Evolutionary conservation across 2,797 vertebrate genomes (phyloP).

Genomic region (Astyanax mexicanus): DNA sequence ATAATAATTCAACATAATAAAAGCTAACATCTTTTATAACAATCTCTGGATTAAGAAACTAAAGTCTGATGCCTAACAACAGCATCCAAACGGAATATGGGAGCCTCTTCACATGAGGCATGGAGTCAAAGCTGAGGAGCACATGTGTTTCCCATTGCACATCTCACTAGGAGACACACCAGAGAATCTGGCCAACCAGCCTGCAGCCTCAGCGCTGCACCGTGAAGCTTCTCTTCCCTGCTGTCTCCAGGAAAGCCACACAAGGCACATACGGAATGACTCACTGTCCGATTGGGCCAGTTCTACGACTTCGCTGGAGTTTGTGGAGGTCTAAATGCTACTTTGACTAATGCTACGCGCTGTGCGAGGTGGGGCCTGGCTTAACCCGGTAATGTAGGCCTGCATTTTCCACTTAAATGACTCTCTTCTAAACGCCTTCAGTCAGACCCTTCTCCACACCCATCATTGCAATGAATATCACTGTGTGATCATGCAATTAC

Average conservation of each 20-base stretch:
- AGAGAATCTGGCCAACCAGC: slow-evolving; percentile 49
- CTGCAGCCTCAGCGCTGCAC: slow-evolving; percentile 15
- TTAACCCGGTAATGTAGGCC: slow-evolving; percentile 23
- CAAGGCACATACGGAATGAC: slow-evolving; percentile 5
- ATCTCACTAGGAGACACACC: slow-evolving; percentile 53
- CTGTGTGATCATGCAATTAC: slow-evolving; percentile 22
- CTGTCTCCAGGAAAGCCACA: slow-evolving; percentile 8
- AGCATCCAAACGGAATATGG: slow-evolving; percentile 40
- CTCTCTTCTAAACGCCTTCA: slow-evolving; percentile 13
- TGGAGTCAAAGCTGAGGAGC: slow-evolving; percentile 29
- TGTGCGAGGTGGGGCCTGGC: background rate
- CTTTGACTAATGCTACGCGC: background rate
- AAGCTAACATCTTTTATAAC: too few species aligned
- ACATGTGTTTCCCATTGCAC: slow-evolving; percentile 62
- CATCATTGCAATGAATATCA: slow-evolving; percentile 13
- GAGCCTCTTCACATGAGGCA: slow-evolving; percentile 32
- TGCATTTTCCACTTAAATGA: slow-evolving; percentile 42
- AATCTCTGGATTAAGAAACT: too few species aligned
- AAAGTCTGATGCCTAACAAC: slow-evolving; percentile 12
- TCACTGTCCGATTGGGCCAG: background rate
- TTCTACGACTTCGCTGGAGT: background rate
- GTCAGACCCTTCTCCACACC: slow-evolving; percentile 13
- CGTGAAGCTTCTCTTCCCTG: slow-evolving; percentile 11
- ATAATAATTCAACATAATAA: too few species aligned
- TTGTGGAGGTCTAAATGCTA: slow-evolving; percentile 7